Base-by-base conservation (phyloP, 2,113 vertebrate species). In the Gambusia affinis region DNA sequence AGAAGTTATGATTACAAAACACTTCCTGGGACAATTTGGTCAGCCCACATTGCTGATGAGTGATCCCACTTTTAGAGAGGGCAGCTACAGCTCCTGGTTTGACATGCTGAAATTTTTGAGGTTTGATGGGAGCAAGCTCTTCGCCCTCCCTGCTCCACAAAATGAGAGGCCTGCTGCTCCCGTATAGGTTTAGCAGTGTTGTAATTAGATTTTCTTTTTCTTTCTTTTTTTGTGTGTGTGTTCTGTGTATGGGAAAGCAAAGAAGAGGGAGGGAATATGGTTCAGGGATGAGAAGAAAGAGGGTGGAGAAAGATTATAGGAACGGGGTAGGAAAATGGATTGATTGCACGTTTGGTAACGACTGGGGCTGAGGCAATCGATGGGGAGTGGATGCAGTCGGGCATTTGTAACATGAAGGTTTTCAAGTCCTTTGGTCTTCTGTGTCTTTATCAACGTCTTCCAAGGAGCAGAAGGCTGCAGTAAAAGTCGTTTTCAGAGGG, bases 51-150 rank as follows among this genome's bases (percentile, higher is more conserved):
- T 69, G 80, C 81, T 76, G 78, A 69, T 77, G 81, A 89, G 76
- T 83, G 83, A 88, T 87, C 81, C 88, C 73, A 66, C 66, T 90
- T 82, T 85, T 85, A 68, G 84, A 72, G 37, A 73, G 78, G 65
- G 83, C 73, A 64, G 83, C 81, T 84, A n/a, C 62, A 76, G 67
- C 63, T 73, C 80, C 80, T 6, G 74, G 81, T 81, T 84, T 85
- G 85, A 83, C 72, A 83, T 79, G 83, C 78, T 90, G 89, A 82
- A 91, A 90, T 93, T 92, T 57, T 92, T 92, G 92, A 92, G 93
- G 92, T 91, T 92, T 88, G 79, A 86, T 85, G 87, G 84, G 86
- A 86, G 83, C 87, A 87, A 90, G 89, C 75, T 70, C 85, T 90
- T 92, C 80, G 81, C 77, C 85, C 77, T 87, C 86, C 88, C 76